Percentiles rank a stretch among this genome's conserved stretches.
Evolutionary conservation across 2,113 vertebrate genomes (phyloP).

Genomic region (Pluvianellus socialis): DNA sequence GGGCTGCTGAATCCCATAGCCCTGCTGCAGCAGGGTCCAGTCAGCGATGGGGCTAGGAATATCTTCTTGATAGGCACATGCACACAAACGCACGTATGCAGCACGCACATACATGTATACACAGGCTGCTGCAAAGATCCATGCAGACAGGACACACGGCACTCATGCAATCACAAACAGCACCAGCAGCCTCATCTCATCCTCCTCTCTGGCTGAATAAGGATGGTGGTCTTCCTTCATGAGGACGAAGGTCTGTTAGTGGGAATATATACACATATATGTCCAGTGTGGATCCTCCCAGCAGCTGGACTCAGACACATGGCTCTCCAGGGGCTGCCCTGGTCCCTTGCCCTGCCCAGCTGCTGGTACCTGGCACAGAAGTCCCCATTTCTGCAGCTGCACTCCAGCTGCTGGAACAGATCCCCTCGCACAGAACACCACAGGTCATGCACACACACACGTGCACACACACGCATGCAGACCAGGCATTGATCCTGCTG

Average conservation of each 20-base stretch:
- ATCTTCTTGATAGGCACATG: not conserved
- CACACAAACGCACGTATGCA: fast-evolving
- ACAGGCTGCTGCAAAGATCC: not conserved
- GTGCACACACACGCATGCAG: not conserved
- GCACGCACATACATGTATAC: not conserved
- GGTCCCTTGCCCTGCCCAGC: not conserved
- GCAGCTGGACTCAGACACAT: not conserved
- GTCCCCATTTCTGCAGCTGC: not conserved
- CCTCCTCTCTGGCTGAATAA: not conserved
- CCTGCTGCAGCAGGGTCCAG: not conserved
- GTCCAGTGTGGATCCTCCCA: too few relatives aligned
- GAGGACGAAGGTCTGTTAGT: not conserved
- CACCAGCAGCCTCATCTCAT: not conserved
- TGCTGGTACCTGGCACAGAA: not conserved
- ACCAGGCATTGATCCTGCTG: not conserved
- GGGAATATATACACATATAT: not conserved
- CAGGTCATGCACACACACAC: not conserved
- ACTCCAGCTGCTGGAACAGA: not conserved
- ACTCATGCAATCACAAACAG: not conserved
- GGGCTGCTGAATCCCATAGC: not conserved
- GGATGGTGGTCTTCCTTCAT: not conserved
- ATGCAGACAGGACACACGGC: not conserved
- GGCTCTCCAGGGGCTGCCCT: not conserved
- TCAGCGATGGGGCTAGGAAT: not conserved
- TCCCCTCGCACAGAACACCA: not conserved